Conservation (phyloP, 2,113 vertebrate genomes). For the Nycticryphes semicollaris region DNA sequence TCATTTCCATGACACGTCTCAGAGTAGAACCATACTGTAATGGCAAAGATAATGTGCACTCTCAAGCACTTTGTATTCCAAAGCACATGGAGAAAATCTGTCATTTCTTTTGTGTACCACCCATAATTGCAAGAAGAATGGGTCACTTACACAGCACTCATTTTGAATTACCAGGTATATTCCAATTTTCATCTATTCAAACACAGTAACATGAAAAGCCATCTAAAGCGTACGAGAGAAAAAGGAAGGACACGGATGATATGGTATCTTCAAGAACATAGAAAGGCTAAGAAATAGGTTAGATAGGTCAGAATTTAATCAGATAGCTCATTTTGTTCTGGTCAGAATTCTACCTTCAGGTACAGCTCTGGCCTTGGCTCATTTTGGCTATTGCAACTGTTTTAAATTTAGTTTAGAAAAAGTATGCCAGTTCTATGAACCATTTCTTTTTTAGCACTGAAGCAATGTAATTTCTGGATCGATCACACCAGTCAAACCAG, state of each 20-base stretch:
- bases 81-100: background rate
- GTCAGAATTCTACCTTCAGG: background rate
- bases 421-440: background rate
- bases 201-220: background rate
- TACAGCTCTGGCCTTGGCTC: background rate
- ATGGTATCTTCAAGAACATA: background rate
- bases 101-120: background rate
- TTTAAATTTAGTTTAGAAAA: conserved; percentile 11
- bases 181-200: background rate
- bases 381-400: background rate
- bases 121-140: background rate
- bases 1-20: background rate
- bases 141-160: background rate
- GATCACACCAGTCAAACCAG: background rate
- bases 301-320: background rate
- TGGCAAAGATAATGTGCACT: background rate
- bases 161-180: background rate
- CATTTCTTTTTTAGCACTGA: background rate
- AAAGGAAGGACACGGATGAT: background rate
- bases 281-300: background rate
- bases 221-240: background rate
- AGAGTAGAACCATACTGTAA: background rate
- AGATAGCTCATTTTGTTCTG: background rate
- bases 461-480: background rate
- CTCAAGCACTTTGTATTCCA: background rate